Percentiles rank a stretch among this genome's conserved stretches.
These are phyloP conservation scores for Panagrolaimus sp. DNA, from an alignment of 1,140 invertebrate genomes.

Conservation along the genomic window DNA sequence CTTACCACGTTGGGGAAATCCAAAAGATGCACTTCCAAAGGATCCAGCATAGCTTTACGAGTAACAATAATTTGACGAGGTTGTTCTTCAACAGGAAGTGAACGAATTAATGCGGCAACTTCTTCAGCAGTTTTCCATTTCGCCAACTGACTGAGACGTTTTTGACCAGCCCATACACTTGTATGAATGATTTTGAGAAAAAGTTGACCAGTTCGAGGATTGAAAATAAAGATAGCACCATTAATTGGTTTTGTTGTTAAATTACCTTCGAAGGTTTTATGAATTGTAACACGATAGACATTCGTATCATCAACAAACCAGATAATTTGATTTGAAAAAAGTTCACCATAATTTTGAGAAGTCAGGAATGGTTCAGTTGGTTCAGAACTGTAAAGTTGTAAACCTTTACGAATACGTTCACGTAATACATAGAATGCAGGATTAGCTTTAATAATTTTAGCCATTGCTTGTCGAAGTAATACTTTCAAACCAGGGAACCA, in stretches of 20 bases:
- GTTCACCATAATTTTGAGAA: slow-evolving; percentile 97
- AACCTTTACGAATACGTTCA: slow-evolving; percentile 91
- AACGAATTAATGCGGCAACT: slow-evolving; percentile 96
- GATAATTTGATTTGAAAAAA: slow-evolving; percentile 99
- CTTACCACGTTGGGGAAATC: slow-evolving; percentile 99
- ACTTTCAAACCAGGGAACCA: slow-evolving; percentile 99
- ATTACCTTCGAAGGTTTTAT: slow-evolving; percentile 99
- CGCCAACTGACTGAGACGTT: slow-evolving; percentile 64
- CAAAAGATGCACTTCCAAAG: slow-evolving; percentile 86
- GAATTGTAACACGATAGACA: slow-evolving; percentile 97
- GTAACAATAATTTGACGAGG: slow-evolving; percentile 99
- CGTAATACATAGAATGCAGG: slow-evolving; percentile 93
- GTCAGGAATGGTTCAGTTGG: slow-evolving; percentile 97
- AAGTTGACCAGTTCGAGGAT: slow-evolving; percentile 95
- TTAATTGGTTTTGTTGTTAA: slow-evolving; percentile 99
- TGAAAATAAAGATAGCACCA: slow-evolving; percentile 99
- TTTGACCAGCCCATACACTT: slow-evolving; percentile 92
- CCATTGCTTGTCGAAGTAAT: slow-evolving; percentile 98
- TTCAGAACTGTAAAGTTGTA: slow-evolving; percentile 96
- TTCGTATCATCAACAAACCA: slow-evolving; percentile 93
- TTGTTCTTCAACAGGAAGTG: slow-evolving; percentile 96
- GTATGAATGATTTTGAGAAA: slow-evolving; percentile 99
- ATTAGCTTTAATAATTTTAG: slow-evolving; percentile 99
- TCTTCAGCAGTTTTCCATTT: slow-evolving; percentile 75
- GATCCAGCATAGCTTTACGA: slow-evolving; percentile 97